phyloP scores from a whole-genome alignment of 2,113 vertebrate species.

The Elgaria multicarinata region DNA sequence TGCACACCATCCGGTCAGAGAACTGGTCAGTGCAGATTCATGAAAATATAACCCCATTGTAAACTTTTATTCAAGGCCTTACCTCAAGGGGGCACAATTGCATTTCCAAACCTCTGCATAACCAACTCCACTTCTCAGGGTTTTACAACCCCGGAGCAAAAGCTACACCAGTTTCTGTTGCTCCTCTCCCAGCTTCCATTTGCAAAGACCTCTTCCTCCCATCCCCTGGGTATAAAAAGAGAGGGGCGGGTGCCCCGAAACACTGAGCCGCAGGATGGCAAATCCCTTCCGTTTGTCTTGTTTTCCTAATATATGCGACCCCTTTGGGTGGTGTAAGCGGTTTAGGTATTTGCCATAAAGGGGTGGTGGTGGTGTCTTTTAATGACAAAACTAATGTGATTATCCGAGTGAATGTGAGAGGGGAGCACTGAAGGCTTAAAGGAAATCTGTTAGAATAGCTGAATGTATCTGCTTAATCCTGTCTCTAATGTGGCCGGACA shows the following conservation, averaged over 20 bases:
- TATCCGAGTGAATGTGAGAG: constrained; percentile 97
- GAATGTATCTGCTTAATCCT: constrained; percentile 98
- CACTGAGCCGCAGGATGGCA: constrained; percentile 77
- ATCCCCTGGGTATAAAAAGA: constrained; percentile 58
- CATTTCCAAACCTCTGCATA: not conserved
- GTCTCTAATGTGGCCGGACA: constrained; percentile 95
- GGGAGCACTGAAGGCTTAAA: constrained; percentile 92
- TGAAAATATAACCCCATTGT: not conserved
- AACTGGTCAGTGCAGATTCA: not conserved
- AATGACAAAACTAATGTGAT: constrained; percentile 99
- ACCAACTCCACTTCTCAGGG: not conserved
- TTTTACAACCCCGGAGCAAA: not conserved
- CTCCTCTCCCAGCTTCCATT: constrained; percentile 34
- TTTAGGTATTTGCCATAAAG: constrained; percentile 92
- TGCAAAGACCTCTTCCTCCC: constrained; percentile 61
- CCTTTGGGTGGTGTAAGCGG: constrained; percentile 96
- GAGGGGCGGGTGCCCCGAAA: constrained; percentile 46
- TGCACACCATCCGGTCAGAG: not conserved
- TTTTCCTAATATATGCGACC: constrained; percentile 91
- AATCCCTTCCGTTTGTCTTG: constrained; percentile 85
- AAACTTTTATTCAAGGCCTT: accelerated
- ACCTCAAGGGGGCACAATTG: not conserved
- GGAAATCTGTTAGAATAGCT: constrained; percentile 98
- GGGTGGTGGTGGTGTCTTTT: constrained; percentile 78
- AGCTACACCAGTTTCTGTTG: not conserved